Base-by-base conservation (phyloP, 2,888 invertebrate species). In the Toxonevra muliebris region DNA sequence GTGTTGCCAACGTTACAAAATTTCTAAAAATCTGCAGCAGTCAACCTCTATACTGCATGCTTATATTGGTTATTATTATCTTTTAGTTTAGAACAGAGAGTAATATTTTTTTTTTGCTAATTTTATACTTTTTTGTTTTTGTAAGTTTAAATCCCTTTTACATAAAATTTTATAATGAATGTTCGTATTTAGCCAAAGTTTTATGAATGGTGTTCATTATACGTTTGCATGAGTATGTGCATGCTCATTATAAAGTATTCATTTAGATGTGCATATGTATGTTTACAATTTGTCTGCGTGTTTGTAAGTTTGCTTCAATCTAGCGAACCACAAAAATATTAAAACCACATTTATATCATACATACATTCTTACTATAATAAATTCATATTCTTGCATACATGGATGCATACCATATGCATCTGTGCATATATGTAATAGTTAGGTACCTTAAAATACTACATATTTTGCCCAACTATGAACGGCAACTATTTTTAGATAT, bases 311-410 rank as follows among this genome's bases (percentile, higher is more conserved):
- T 59, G 43, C 50, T 59, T 71, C 71, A 74, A 69, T 73, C 48
- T 74, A 78, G 74, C 74, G 78, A 79, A 79, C 80, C 79, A 76
- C 80, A 79, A 79, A 79, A 79, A 80, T 80, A 79, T 79, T 76
- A 75, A 79, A 79, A 79, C 79, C 79, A 72, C 80, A 80, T 78
- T 79, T 75, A 79, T 77, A 79, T 75, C 74, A 74, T 58, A 40
- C 58, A 75, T 76, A 74, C 74, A 73, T 17, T 52, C 17, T 20
- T 59, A 53, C 53, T 17, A n/a, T n/a, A 41, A 54, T 15, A 53
- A 15, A 54, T 40, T 15, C 17, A n/a, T 11, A 19, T 7, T 2
- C 41, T 4, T 50, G 30, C 15, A 12, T 61, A 52, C 7, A 20
- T 40, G 43, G 1, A 43, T 40, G 30, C 1, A 43, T n/a, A 57